Evolutionary conservation across 2,888 invertebrate species (phyloP), one percentile per base, ranked within the genome.

Genomic region (Linnaemya vulpina): DNA sequence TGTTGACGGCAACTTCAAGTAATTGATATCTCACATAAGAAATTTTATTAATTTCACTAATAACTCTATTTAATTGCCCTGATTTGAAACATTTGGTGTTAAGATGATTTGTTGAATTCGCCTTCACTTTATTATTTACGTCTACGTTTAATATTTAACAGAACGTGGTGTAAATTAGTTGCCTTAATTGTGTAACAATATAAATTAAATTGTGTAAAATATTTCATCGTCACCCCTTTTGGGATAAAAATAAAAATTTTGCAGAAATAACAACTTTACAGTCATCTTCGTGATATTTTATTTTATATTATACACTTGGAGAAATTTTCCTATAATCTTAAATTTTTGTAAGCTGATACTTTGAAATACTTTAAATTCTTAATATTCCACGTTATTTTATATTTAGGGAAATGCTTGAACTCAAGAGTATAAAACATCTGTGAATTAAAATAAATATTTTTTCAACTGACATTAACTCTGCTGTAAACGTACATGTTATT

Each of bases 41-140:
- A 89, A 88, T 88, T 87, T 87, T 86, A 73, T 87, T 90, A 90
- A 90, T 90, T 89, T 88, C 88, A 79, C 88, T 88, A 88, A 90
- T 91, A 90, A 90, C 88, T 90, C 87, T 88, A 87, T 87, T 87
- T 90, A 90, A 91, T 90, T 90, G 84, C 86, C 55, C 76, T 75
- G 51, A 81, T 82, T 80, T 81, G 79, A 79, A 87, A 86, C 87
- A 87, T 87, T 88, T 82, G 86, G 75, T 81, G 85, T 84, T 87
- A 85, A 87, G 85, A 86, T 86, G 85, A 88, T 87, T 87, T 87
- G 46, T 51, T 62, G 51, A 35, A 74, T 67, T 65, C 67, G 11
- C 17, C 8, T 30, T 35, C 4, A 55, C 30, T 76, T 25, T 17
- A 43, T 25, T 40, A 38, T 43, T 43, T 30, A 49, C 11, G 10